These are phyloP conservation scores for Saturnia pavonia DNA, from an alignment of 2,888 invertebrate species.

Conservation along the genomic window DNA sequence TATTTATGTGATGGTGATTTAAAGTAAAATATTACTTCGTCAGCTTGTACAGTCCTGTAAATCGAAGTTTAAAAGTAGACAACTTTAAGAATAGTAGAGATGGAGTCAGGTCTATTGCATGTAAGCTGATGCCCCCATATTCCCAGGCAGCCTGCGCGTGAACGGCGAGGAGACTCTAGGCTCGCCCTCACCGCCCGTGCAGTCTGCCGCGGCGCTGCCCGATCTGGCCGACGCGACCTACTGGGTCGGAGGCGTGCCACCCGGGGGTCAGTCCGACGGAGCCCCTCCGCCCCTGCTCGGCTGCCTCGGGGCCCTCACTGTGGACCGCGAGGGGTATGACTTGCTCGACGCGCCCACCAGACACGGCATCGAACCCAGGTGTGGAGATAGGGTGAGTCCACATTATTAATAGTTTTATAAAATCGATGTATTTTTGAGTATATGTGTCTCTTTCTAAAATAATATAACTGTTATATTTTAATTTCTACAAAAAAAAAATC, in stretches of 20 bases:
- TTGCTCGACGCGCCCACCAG: constrained; percentile 85
- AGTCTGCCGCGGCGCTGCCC: constrained; percentile 82
- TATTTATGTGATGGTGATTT: too few relatives aligned
- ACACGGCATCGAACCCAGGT: constrained; percentile 88
- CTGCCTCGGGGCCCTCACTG: constrained; percentile 90
- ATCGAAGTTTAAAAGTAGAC: neutral
- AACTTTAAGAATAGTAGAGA: neutral
- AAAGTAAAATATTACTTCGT: too few relatives aligned
- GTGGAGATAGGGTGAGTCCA: constrained; percentile 84
- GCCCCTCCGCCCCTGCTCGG: constrained; percentile 84
- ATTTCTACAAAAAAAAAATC: too few relatives aligned
- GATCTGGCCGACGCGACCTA: constrained; percentile 86
- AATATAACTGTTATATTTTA: too few relatives aligned
- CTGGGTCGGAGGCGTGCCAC: constrained; percentile 93
- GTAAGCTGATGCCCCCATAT: constrained; percentile 46
- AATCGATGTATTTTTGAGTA: too few relatives aligned
- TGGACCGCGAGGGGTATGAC: constrained; percentile 87
- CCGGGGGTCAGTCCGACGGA: constrained; percentile 70
- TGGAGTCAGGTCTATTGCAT: neutral
- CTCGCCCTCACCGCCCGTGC: constrained; percentile 84
- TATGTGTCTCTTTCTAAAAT: too few relatives aligned
- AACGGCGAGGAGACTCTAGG: constrained; percentile 86
- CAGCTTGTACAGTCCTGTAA: too few relatives aligned
- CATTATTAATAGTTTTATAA: too few relatives aligned
- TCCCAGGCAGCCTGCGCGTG: constrained; percentile 85